These are phyloP conservation scores for Pangasius larnaudii DNA, from an alignment of 2,797 vertebrate species.

Conservation along the genomic window DNA sequence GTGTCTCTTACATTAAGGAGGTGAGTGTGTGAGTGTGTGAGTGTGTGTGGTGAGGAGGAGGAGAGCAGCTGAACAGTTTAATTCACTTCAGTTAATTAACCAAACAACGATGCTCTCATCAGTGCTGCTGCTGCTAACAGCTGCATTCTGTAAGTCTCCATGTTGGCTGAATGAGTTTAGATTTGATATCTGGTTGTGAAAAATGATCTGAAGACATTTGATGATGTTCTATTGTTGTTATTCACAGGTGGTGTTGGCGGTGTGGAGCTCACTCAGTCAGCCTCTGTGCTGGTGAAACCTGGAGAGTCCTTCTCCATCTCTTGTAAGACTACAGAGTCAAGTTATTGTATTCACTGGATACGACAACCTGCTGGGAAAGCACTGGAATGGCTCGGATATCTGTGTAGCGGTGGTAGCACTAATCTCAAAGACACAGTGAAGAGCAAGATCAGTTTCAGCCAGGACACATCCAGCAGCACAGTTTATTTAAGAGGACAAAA, in stretches of 20 bases:
- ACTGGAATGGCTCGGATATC: slow-evolving; percentile 3
- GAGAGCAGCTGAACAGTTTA: neutral
- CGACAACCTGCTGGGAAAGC: neutral
- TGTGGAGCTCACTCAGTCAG: slow-evolving; percentile 45
- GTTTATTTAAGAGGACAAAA: slow-evolving; percentile 43
- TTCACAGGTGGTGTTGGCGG: slow-evolving; percentile 46
- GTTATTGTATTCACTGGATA: neutral
- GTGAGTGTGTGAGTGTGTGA: neutral
- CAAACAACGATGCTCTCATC: neutral
- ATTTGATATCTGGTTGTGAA: neutral
- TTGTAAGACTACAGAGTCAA: neutral
- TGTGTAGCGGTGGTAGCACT: slow-evolving; percentile 12
- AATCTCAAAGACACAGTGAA: slow-evolving; percentile 30
- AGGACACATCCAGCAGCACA: slow-evolving; percentile 43
- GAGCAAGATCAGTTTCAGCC: slow-evolving; percentile 39
- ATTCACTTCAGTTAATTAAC: neutral
- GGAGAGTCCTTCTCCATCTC: slow-evolving; percentile 46
- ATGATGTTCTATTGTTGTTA: neutral
- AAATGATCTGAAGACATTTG: neutral
- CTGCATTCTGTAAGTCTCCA: too few species aligned
- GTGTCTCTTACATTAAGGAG: neutral
- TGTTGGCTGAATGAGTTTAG: neutral
- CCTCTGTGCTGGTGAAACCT: slow-evolving; percentile 43
- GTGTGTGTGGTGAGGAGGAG: neutral
- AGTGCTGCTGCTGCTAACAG: slow-evolving; percentile 1